phyloP scores from a whole-genome alignment of 2,888 invertebrate species.

The Eupithecia exiguata region DNA sequence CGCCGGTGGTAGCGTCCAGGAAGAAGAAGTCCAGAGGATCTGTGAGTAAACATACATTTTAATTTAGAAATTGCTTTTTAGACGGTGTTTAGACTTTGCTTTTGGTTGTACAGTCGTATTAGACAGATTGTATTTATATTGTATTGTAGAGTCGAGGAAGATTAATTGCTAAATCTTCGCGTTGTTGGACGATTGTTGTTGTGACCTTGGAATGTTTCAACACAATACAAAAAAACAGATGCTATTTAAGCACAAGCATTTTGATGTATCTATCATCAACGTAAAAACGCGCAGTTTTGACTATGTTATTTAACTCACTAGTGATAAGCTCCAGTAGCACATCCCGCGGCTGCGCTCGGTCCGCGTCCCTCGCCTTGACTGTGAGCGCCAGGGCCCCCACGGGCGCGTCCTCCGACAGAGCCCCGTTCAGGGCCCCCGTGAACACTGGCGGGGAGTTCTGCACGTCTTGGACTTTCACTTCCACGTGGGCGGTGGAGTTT shows the following conservation, averaged over 20 bases:
- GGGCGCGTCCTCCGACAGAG: constrained; percentile 91
- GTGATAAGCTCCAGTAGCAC: constrained; percentile 91
- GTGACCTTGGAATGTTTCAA: too few relatives aligned
- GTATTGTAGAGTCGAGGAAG: too few relatives aligned
- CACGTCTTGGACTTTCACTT: constrained; percentile 91
- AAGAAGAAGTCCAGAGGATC: constrained; percentile 95
- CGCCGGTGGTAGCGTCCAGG: constrained; percentile 90
- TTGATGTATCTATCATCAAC: too few relatives aligned
- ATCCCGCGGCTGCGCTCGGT: constrained; percentile 91
- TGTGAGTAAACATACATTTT: constrained; percentile 61
- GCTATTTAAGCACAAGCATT: too few relatives aligned
- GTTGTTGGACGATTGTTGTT: too few relatives aligned
- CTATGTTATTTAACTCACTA: constrained; percentile 82
- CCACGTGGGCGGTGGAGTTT: constrained; percentile 88
- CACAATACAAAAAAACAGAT: too few relatives aligned
- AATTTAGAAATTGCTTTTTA: neutral
- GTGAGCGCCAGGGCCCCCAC: constrained; percentile 92
- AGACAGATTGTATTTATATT: neutral
- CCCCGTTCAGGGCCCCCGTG: constrained; percentile 90
- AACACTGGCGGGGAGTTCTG: constrained; percentile 95
- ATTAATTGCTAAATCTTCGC: too few relatives aligned
- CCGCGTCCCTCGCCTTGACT: constrained; percentile 92
- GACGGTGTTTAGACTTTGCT: too few relatives aligned
- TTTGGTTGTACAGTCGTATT: neutral
- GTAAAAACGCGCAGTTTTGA: neutral